phyloP scores from a whole-genome alignment of 2,797 vertebrate species.

The Holocentrus rufus region DNA sequence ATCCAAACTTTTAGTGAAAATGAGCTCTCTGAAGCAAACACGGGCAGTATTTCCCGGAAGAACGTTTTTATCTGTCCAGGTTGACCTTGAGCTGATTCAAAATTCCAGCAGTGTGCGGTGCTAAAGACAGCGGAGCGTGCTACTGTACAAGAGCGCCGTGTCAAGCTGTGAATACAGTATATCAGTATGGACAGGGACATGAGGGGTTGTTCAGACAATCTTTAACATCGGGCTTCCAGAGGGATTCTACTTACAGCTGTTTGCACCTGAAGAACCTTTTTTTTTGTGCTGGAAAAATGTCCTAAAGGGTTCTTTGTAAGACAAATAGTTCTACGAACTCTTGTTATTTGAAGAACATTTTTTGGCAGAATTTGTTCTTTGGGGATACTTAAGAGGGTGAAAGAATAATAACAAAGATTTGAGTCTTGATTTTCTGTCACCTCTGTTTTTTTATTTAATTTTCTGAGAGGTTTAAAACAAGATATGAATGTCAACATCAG shows the following conservation, averaged over 20 bases:
- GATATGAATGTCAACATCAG: too few relatives aligned
- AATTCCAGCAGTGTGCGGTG: conserved; percentile 21
- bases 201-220: conserved; percentile 18
- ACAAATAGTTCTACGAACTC: too few relatives aligned
- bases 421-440: too few relatives aligned
- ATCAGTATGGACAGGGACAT: conserved; percentile 30
- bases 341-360: too few relatives aligned
- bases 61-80: background rate
- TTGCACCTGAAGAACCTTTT: too few relatives aligned
- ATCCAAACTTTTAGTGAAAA: background rate
- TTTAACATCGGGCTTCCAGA: conserved; percentile 11
- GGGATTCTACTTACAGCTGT: background rate
- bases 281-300: too few relatives aligned
- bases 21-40: background rate
- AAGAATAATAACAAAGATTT: too few relatives aligned
- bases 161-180: conserved; percentile 21
- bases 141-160: conserved; percentile 15
- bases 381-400: too few relatives aligned
- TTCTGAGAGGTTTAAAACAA: too few relatives aligned
- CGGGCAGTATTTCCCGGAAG: background rate
- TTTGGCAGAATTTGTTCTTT: too few relatives aligned
- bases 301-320: too few relatives aligned
- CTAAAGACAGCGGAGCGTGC: conserved; percentile 15
- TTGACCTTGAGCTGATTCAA: conserved; percentile 12
- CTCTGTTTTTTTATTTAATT: too few relatives aligned